These are phyloP conservation scores for Disparrhopalites patrizii DNA, from an alignment of 2,888 invertebrate genomes.

Conservation along the genomic window DNA sequence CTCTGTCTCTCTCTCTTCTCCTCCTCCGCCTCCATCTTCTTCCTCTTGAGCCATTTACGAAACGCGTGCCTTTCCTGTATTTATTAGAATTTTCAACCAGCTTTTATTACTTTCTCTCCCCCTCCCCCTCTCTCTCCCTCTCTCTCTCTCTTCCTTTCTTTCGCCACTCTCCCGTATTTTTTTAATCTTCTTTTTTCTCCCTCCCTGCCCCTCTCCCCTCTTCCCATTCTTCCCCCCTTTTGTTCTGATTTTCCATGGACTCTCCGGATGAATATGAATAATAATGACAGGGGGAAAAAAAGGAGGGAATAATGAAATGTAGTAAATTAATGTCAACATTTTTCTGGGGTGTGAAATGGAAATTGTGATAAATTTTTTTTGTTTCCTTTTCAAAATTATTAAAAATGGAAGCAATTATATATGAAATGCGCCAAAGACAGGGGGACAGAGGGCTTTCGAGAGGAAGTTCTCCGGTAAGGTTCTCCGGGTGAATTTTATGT, in stretches of 20 bases:
- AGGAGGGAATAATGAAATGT: too few relatives aligned
- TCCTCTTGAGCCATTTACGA: not conserved
- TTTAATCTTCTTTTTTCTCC: not conserved
- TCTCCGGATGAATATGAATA: too few relatives aligned
- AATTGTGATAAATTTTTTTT: too few relatives aligned
- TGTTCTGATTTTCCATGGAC: not conserved
- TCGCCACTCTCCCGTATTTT: not conserved
- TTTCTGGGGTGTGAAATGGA: too few relatives aligned
- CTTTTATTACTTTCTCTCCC: not conserved
- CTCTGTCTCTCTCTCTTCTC: not conserved
- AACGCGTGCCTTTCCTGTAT: not conserved
- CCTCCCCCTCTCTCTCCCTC: not conserved
- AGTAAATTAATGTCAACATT: too few relatives aligned
- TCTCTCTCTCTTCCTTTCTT: not conserved
- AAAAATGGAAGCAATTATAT: too few relatives aligned
- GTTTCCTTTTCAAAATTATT: too few relatives aligned
- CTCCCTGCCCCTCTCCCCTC: not conserved
- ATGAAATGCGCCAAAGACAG: too few relatives aligned
- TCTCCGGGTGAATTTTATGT: too few relatives aligned
- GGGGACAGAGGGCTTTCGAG: too few relatives aligned
- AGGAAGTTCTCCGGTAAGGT: too few relatives aligned
- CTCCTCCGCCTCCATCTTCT: not conserved
- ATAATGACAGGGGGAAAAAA: too few relatives aligned
- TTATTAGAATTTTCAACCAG: constrained; percentile 7
- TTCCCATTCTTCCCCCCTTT: not conserved